Percentiles rank a stretch among this genome's conserved stretches.
phyloP scores from a whole-genome alignment of 2,888 invertebrate species.

The Crocallis elinguaria region DNA sequence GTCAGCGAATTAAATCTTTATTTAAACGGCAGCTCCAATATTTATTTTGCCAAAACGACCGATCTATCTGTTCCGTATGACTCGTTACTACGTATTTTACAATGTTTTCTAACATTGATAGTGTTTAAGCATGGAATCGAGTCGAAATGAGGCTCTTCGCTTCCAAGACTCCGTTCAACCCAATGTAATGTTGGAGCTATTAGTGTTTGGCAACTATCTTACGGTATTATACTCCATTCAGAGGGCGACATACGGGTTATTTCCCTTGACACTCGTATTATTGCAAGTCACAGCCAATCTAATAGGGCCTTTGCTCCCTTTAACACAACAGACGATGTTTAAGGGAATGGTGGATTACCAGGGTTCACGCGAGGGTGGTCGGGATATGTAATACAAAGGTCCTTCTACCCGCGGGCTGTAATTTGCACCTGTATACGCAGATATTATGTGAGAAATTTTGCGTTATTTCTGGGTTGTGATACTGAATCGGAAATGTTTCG shows the following conservation, averaged over 20 bases:
- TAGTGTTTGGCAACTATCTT: conserved; percentile 53
- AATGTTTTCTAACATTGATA: conserved; percentile 54
- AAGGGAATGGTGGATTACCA: conserved; percentile 44
- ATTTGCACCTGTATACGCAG: conserved; percentile 78
- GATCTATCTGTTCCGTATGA: conserved; percentile 63
- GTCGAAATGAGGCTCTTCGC: conserved; percentile 15
- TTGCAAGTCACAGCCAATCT: conserved; percentile 66
- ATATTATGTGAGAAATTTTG: conserved; percentile 77
- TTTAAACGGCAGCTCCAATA: conserved; percentile 39
- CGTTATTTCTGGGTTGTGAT: conserved; percentile 54
- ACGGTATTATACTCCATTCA: conserved; percentile 59
- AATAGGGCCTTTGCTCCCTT: conserved; percentile 51
- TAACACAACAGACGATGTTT: conserved; percentile 38
- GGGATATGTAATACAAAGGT: conserved; percentile 65
- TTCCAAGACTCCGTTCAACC: conserved; percentile 13
- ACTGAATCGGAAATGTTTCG: conserved; percentile 39
- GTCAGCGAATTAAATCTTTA: conserved; percentile 37
- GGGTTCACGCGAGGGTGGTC: conserved; percentile 57
- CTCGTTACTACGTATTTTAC: conserved; percentile 57
- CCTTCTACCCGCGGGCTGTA: conserved; percentile 67
- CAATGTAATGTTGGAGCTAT: conserved; percentile 48
- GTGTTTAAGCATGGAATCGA: conserved; percentile 35
- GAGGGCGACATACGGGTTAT: conserved; percentile 66
- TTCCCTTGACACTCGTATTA: conserved; percentile 77
- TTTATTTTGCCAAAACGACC: conserved; percentile 64